Evolutionary conservation across 2,797 vertebrate species (phyloP), one percentile per base, ranked within the genome.

Genomic region (Micromesistius poutassou): DNA sequence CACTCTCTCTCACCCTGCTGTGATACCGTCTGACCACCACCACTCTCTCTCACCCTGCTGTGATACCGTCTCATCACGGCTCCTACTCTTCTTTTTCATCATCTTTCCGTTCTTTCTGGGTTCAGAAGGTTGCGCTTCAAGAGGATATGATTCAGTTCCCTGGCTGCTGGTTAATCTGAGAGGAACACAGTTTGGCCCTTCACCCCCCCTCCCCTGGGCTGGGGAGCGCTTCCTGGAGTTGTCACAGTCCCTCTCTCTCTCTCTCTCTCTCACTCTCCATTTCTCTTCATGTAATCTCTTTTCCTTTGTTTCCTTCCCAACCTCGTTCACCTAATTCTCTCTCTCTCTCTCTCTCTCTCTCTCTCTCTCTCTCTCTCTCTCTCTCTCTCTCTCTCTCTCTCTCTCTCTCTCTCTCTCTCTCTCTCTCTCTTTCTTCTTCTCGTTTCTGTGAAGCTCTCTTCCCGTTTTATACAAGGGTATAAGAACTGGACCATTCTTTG

Each of bases 371-470:
- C 55, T 62, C 85, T 82, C 72, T 70, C 14, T 22, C 30, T 30
- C 10, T 55, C 28, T 70, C 36, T 25, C 19, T 50, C 7, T 73
- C 62, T 77, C 72, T 4, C 14, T 22, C 30, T 30, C 10, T 55
- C 28, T 70, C 36, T 25, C 19, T 50, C 7, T 73, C 62, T 77
- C 72, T 46, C 55, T 62, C 55, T 62, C 22, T 62, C 1, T 62
- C 55, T 25, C 22, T 62, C 55, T 62, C 5, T 62, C 55, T 62
- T 85, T 82, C 72, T 70, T 74, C 50, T 73, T 78, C 68, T 75
- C 1, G 66, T 84, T 86, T 91, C 86, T 62, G 84, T 89, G 92
- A 91, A 91, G 87, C 91, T 91, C 85, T 91, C 79, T 89, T 93
- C 89, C 91, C 91, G 88, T 93, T 91, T 87, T 78, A 50, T 79